These are phyloP conservation scores for Heteromormyrus szaboi DNA, from an alignment of 2,797 vertebrate genomes.

Conservation along the genomic window DNA sequence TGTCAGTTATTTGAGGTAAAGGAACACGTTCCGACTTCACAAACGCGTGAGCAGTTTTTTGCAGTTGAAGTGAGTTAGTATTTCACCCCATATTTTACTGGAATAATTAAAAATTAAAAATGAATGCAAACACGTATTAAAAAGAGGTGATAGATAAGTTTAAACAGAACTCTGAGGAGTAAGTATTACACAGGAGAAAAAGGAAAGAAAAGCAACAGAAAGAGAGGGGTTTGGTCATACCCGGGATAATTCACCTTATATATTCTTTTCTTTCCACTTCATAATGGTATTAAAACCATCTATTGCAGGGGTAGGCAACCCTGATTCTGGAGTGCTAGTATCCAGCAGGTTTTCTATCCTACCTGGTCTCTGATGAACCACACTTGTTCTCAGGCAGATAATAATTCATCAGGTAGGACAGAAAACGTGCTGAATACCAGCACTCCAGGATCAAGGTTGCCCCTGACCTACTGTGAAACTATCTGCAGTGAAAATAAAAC, in stretches of 20 bases:
- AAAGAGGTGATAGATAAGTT: neutral
- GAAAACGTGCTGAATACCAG: neutral
- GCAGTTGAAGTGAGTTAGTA: neutral
- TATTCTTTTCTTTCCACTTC: neutral
- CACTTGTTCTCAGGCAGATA: neutral
- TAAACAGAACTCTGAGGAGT: neutral
- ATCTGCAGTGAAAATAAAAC: neutral
- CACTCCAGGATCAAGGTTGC: neutral
- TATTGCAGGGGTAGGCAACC: neutral
- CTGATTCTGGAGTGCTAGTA: neutral
- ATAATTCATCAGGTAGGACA: neutral
- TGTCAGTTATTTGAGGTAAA: neutral
- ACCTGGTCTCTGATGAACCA: neutral
- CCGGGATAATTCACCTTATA: neutral
- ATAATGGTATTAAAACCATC: neutral
- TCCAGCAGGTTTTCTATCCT: neutral
- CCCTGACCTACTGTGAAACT: neutral
- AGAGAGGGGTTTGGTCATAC: neutral
- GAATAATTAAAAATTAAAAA: conserved; percentile 16
- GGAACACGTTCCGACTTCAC: neutral
- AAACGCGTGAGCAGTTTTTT: neutral
- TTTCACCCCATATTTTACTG: neutral
- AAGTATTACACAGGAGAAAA: neutral
- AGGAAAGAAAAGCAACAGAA: neutral
- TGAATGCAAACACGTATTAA: neutral